Evolutionary conservation across 2,797 vertebrate genomes (phyloP), one percentile per base, ranked within the genome.

Genomic region (Pelodytes ibericus): DNA sequence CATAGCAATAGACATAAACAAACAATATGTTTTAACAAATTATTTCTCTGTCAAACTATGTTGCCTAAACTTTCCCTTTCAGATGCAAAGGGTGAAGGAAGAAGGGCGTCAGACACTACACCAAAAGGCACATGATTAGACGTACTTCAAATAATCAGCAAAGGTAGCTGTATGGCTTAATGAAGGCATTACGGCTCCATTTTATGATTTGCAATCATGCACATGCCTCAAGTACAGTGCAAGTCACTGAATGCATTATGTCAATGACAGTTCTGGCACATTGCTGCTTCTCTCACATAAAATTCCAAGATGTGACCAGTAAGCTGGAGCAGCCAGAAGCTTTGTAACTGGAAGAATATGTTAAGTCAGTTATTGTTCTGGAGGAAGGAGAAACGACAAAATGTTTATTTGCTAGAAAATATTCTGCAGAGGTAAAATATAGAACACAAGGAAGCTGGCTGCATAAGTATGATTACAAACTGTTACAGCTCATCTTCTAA

Each of bases 201-300:
- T 68, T 69, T 69, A 53, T 61, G 64, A 75, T 69, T 75, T 75
- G 65, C 57, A 69, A 69, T 75, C 65, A 75, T 41, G 57, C 51
- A 69, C 56, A 75, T 60, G 72, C 18, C 47, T 36, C 60, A 65
- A 58, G 47, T 51, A 44, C 24, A 20, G 39, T 60, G 56, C 62
- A 68, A 75, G 72, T 61, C 63, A 69, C 27, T 36, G 41, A 69
- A 69, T 26, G 73, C 41, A 51, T 24, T 36, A 49, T 73, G 60
- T 60, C 33, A 68, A 11, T 69, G 56, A 60, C 47, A 66, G 64
- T 61, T 30, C 41, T 16, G 33, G 41, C 41, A 41, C 60, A 63
- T 22, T 4, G 58, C 44, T 56, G 7, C 22, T 47, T 53, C 16
- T 71, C 61, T 31, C 13, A 15, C 41, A 13, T 53, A 53, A 53